These are phyloP conservation scores for Trachythela sp. DNA, from an alignment of 64 coral and sea anemone species.

Conservation along the genomic window DNA sequence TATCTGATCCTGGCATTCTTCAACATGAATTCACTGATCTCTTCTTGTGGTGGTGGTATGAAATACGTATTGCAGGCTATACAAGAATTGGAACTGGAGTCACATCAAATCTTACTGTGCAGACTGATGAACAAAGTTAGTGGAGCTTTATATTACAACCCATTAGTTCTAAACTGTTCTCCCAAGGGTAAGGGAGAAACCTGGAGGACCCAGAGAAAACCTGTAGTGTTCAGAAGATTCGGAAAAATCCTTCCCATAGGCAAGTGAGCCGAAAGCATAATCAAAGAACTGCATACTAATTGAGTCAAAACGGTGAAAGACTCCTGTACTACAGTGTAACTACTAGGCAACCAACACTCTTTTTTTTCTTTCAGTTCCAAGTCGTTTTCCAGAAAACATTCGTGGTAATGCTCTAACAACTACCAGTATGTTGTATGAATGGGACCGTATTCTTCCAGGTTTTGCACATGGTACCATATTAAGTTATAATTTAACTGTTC, in stretches of 20 bases:
- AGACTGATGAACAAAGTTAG: background rate
- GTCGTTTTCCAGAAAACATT: slow-evolving; percentile 22
- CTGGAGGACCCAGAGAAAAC: too few relatives aligned
- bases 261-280: too few relatives aligned
- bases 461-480: slow-evolving; percentile 9
- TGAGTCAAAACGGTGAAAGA: too few relatives aligned
- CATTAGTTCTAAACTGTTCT: too few relatives aligned
- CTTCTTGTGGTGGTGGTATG: background rate
- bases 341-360: too few relatives aligned
- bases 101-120: background rate
- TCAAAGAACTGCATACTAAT: too few relatives aligned
- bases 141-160: background rate
- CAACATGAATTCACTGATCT: background rate
- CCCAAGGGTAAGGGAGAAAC: too few relatives aligned
- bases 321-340: too few relatives aligned
- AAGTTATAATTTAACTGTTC: background rate
- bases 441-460: background rate
- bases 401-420: background rate
- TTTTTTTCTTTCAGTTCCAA: slow-evolving; percentile 23
- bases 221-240: too few relatives aligned
- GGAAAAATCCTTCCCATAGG: too few relatives aligned
- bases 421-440: background rate
- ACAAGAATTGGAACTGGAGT: background rate
- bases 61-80: background rate
- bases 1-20: background rate